phyloP scores from a whole-genome alignment of 92 coral and sea anemone genomes.

The Epizoanthus rinbou region DNA sequence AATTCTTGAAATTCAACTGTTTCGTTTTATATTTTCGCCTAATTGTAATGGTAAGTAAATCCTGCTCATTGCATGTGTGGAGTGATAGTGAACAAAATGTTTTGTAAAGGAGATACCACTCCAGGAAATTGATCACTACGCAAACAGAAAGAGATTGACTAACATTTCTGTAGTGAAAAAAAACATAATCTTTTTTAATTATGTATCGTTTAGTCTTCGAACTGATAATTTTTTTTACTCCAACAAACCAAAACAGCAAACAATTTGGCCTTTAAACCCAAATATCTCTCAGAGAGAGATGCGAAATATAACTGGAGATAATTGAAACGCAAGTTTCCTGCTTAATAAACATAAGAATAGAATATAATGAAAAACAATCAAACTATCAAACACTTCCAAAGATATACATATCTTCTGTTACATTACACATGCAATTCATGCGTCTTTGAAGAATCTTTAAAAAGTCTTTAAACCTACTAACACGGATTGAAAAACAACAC shows the following conservation, averaged over 20 bases:
- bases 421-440: not conserved
- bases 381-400: not conserved
- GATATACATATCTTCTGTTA: not conserved
- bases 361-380: not conserved
- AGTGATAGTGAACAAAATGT: no score
- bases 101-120: no score
- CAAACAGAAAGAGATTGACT: no score
- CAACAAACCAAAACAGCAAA: not conserved
- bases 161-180: no score
- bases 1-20: no score
- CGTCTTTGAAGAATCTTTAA: not conserved
- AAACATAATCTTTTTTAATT: not conserved
- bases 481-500: not conserved
- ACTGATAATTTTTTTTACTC: not conserved
- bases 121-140: no score
- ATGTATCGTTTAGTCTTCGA: not conserved
- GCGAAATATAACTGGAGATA: not conserved
- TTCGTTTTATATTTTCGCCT: no score
- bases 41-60: no score
- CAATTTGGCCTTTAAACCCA: not conserved
- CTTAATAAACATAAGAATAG: not conserved
- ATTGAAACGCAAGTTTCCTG: not conserved
- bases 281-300: not conserved
- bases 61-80: no score
- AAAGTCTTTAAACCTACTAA: conserved; percentile 3